A percentile compares a stretch with the other conserved stretches of the same genome.
Conservation (phyloP, 1,140 invertebrate genomes). For the Vanessa atalanta region DNA sequence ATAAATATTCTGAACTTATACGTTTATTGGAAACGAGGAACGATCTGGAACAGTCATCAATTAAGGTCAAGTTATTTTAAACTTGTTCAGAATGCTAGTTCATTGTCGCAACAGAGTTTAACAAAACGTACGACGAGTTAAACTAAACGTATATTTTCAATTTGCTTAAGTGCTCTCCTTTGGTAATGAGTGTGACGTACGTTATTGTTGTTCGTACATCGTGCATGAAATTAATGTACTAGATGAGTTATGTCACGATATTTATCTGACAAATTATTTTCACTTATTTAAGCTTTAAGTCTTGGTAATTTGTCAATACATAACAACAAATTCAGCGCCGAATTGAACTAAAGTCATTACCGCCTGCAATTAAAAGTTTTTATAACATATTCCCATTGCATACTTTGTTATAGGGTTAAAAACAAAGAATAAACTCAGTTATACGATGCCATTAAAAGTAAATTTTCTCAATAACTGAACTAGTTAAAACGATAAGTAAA, state of each 20-base stretch:
- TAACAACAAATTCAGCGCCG: no score
- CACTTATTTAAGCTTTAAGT: neutral
- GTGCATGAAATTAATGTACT: neutral
- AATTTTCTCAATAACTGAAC: no score
- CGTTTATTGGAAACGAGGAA: neutral
- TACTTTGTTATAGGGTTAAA: no score
- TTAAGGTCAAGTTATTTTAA: conserved; percentile 36
- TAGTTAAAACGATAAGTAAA: no score
- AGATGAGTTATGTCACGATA: neutral
- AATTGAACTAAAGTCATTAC: no score
- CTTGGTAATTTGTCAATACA: no score
- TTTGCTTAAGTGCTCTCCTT: neutral
- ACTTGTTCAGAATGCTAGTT: conserved; percentile 18
- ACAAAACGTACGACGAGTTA: neutral
- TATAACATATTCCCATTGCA: no score
- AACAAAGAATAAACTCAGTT: no score
- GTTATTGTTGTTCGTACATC: neutral
- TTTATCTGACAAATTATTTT: neutral
- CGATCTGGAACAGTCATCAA: conserved; percentile 19
- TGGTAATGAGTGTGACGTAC: neutral
- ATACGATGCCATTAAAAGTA: no score
- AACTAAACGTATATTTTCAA: conserved; percentile 4
- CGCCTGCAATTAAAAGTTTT: no score
- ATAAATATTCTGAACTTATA: neutral
- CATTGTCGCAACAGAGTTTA: conserved; percentile 16